Evolutionary conservation across 35 echinoderm and acorn worm species (phyloP).

Genomic region (Strongylocentrotus purpuratus): DNA sequence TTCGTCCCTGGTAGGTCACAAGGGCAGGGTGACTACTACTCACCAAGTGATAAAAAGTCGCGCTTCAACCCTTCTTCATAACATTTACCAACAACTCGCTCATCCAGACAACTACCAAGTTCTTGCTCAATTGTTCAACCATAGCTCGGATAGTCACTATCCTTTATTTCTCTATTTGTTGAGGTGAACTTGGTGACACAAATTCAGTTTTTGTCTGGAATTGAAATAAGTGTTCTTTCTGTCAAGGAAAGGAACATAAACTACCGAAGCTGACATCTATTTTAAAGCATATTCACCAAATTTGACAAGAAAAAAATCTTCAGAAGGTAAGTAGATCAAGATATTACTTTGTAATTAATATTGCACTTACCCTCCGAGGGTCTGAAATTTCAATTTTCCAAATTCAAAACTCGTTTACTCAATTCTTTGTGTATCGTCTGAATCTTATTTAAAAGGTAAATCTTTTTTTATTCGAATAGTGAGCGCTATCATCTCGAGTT

Average conservation of each 20-base stretch:
- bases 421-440: too few species aligned
- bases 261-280: background rate
- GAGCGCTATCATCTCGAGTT: too few species aligned
- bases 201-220: background rate
- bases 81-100: background rate
- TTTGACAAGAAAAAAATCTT: background rate
- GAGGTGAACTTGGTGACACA: background rate
- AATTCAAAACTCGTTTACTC: too few species aligned
- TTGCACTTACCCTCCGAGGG: too few species aligned
- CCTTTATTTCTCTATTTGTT: background rate
- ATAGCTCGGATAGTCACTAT: background rate
- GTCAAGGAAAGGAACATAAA: background rate
- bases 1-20: slow-evolving; percentile 25
- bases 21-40: slow-evolving; percentile 21
- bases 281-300: background rate
- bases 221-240: background rate
- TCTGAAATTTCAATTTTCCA: too few species aligned
- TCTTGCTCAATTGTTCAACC: background rate
- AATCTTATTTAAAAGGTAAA: too few species aligned
- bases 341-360: too few species aligned
- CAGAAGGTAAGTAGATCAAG: background rate
- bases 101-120: background rate
- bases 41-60: slow-evolving; percentile 30
- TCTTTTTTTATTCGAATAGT: too few species aligned
- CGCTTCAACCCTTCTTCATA: background rate